phyloP scores from a whole-genome alignment of 2,797 vertebrate genomes.

The Megalops cyprinoides region DNA sequence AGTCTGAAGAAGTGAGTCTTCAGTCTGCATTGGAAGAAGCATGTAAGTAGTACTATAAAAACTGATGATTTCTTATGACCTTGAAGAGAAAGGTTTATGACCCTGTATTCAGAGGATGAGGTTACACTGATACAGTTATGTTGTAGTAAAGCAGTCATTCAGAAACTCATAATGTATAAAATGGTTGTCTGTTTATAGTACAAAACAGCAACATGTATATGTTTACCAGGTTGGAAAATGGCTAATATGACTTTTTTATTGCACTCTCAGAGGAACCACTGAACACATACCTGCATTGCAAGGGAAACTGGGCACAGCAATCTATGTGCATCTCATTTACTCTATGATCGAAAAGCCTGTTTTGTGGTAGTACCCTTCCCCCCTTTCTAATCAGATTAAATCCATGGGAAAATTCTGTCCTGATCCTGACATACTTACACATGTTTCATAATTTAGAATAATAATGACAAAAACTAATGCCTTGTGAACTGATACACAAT shows the following conservation, averaged over 20 bases:
- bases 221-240: no score
- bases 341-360: constrained; percentile 33
- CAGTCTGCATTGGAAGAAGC: no score
- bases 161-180: no score
- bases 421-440: background rate
- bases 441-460: background rate
- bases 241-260: no score
- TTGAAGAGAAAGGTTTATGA: background rate
- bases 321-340: constrained; percentile 56
- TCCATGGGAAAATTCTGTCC: constrained; percentile 34
- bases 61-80: constrained; percentile 3
- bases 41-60: background rate
- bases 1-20: no score
- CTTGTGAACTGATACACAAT: background rate
- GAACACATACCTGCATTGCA: background rate
- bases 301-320: constrained; percentile 8
- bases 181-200: no score
- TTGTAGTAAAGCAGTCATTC: background rate
- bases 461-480: background rate
- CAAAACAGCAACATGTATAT: no score
- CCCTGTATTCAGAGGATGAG: background rate
- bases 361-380: constrained; percentile 32
- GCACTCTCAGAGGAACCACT: background rate
- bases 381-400: constrained; percentile 28
- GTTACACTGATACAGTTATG: background rate